Evolutionary conservation across 2,888 invertebrate genomes (phyloP), one percentile per base, ranked within the genome.

Genomic region (Lissonota sp.): DNA sequence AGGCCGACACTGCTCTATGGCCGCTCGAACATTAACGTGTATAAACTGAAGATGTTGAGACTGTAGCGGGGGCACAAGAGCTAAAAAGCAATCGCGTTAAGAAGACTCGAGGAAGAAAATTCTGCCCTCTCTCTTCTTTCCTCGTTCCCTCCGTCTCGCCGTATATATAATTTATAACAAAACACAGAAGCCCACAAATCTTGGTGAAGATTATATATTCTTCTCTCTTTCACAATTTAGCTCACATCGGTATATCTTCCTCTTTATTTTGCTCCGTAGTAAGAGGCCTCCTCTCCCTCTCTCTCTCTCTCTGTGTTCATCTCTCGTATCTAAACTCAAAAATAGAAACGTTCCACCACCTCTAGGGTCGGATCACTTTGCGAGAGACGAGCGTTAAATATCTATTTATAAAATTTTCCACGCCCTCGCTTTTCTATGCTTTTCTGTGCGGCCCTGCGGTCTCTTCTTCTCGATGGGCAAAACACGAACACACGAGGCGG

Each of bases 321-420:
- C 75, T 66, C 64, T 67, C 69, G 66, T 66, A 8, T 62, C 37
- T 57, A 57, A 26, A 26, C 1, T 26, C 78, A 80, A 88, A 89
- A 89, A 89, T 89, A 89, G 86, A 87, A n/a, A 85, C 79, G 79
- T 84, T 80, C 76, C 79, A 26, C 72, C 63, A 80, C 75, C 84
- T 78, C 82, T 90, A 91, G 91, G 91, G 90, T 89, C 91, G 91
- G 86, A 91, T 87, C 87, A 77, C 51, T 79, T 75, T 66, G 77
- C 85, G 79, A 84, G 84, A 87, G 84, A 87, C 87, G 83, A 77
- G 85, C 84, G 84, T 77, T 82, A 69, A 64, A 79, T 66, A 77
- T 89, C 90, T 90, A 90, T 90, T 90, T 88, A 88, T 90, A 90
- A 70, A 80, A 77, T 58, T 78, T 72, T 80, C 64, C 78, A 85